Evolutionary conservation across 2,113 vertebrate species (phyloP), one percentile per base, ranked within the genome.

Genomic region (Indicator indicator): DNA sequence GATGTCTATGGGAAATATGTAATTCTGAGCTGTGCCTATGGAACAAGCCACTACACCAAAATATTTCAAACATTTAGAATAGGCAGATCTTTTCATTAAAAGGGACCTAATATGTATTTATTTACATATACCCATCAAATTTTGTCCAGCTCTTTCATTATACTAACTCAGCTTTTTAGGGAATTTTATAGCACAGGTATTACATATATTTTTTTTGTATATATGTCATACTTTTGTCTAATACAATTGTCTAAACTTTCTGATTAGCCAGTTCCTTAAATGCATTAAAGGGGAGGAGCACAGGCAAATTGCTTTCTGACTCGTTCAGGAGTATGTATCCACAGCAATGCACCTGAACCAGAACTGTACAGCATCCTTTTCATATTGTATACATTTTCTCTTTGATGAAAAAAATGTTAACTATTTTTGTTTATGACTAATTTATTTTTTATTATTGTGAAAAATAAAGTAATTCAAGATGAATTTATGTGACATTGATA

Each of bases 381-480:
- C 95, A 94, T 96, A 96, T 88, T 97, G 94, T 97, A 96, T 81
- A 91, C 97, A 69, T 95, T 97, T 97, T 92, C 92, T 96, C 96
- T 91, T 95, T 83, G 84, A 94, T 92, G 82, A 90, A 95, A 93
- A 93, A 97, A 98, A 86, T 86, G 95, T 96, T 96, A 95, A 97
- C 95, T 98, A 97, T 98, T 98, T 98, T 98, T 98, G 97, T 97
- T 97, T 98, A 98, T 96, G 97, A 98, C 97, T 98, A 98, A 98
- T 98, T 98, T 98, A 98, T 98, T 98, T 98, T 97, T 97, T 98
- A 97, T 98, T 97, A 97, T 97, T 98, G 97, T 98, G 94, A 96
- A 97, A 97, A 98, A 97, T 96, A 97, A 98, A 98, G 88, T 97
- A 97, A 98, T 96, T 95, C 79, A 88, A 84, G 63, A 81, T 88